Evolutionary conservation across 2,113 vertebrate genomes (phyloP), one percentile per base, ranked within the genome.

Genomic region (Copsychus sechellarum): DNA sequence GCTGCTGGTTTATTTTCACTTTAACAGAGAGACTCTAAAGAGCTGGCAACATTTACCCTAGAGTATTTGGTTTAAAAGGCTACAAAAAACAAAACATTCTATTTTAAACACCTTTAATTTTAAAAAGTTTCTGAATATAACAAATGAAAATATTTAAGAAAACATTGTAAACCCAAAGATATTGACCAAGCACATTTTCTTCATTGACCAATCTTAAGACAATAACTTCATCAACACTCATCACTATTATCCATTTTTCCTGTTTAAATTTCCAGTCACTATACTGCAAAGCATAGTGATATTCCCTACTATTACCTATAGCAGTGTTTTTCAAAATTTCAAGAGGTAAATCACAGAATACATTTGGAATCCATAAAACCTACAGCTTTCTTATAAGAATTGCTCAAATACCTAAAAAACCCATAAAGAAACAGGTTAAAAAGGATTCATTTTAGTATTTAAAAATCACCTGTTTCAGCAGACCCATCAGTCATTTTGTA

Each of bases 121-220:
- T 45, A 73, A 95, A 96, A 97, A 96, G 88, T 94, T 96, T 95
- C 92, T 95, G 85, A 97, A 96, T 85, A 95, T 95, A 93, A 90
- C 66, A 69, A 94, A 95, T 24, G 8, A 65, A 85, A 29, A 66
- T 47, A 66, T 42, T 95, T 94, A 91, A 96, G 87, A 97, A 95
- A 96, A 90, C 57, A 93, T 79, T 96, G 86, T 94, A 97, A 96
- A 95, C 9, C 43, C 22, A 12, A 81, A 90, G 88, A 78, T 73
- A 65, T 24, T 66, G 61, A 25, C 50, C 61, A 65, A 66, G 33
- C 33, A 82, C 90, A 83, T 94, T 94, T 90, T 95, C 89, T 90
- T 92, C 93, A 96, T 89, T 93, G 94, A 96, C 66, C 42, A 90
- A 54, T 96, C 96, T 76, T 86, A 66, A 57, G 71, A 74, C 5